A percentile compares a stretch with the other conserved stretches of the same genome.
Evolutionary conservation across 1,140 invertebrate species (phyloP).

Genomic region (Pseudobourletiella spinata): DNA sequence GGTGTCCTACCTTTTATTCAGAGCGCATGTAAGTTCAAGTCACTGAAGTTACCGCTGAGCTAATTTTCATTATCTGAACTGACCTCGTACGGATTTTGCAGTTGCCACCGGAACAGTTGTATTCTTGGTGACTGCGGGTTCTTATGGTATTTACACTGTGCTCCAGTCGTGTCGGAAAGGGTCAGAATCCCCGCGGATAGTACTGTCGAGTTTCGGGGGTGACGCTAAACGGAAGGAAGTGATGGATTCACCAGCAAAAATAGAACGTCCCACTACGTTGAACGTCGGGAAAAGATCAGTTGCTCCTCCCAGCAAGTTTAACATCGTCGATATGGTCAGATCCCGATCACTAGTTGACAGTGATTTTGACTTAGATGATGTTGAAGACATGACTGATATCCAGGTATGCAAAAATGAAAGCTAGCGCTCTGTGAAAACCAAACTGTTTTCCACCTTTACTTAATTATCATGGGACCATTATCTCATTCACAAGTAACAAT

Average conservation of each 20-base stretch:
- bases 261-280: neutral
- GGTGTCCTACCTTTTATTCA: neutral
- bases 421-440: neutral
- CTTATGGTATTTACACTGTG: neutral
- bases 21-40: neutral
- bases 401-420: neutral
- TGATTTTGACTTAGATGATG: neutral
- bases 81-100: too few relatives aligned
- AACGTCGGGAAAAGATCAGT: neutral
- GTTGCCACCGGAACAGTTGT: neutral
- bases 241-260: too few relatives aligned
- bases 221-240: too few relatives aligned
- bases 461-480: neutral
- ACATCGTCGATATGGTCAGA: neutral
- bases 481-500: neutral
- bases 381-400: constrained; percentile 3
- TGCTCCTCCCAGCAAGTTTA: neutral
- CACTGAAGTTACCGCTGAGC: too few relatives aligned
- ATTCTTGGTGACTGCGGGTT: neutral
- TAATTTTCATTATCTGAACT: too few relatives aligned
- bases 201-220: too few relatives aligned
- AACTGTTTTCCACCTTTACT: neutral
- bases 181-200: too few relatives aligned
- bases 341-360: neutral
- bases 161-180: neutral